These are phyloP conservation scores for Pheosia gnoma DNA, from an alignment of 2,888 invertebrate genomes.

Conservation along the genomic window DNA sequence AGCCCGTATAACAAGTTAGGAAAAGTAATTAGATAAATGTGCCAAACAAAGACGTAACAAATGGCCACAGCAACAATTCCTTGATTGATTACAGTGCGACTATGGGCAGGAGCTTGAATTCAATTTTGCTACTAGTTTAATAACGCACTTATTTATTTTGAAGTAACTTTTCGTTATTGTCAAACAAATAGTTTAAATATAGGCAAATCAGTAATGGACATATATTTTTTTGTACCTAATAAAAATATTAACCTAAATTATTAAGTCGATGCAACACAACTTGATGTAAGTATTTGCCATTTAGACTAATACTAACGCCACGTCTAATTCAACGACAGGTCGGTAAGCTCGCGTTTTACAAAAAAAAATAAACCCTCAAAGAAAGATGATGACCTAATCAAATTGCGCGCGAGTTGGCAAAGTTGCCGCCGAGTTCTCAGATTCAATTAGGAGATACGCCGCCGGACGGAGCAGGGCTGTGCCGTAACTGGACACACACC, in stretches of 20 bases:
- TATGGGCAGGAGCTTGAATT: slow-evolving; percentile 9
- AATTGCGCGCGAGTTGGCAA: slow-evolving; percentile 71
- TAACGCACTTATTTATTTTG: too few species aligned
- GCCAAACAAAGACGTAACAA: slow-evolving; percentile 39
- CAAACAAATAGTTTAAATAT: too few species aligned
- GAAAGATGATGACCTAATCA: slow-evolving; percentile 76
- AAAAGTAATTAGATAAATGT: slow-evolving; percentile 48
- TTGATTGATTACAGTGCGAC: slow-evolving; percentile 41
- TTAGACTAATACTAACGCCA: slow-evolving; percentile 39
- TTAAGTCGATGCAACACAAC: too few species aligned
- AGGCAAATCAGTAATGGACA: too few species aligned
- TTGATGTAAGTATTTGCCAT: too few species aligned
- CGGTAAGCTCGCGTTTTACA: slow-evolving; percentile 53
- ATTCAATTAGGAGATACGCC: slow-evolving; percentile 79
- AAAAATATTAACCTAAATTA: too few species aligned
- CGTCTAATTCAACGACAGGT: slow-evolving; percentile 48
- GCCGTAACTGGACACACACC: slow-evolving; percentile 12
- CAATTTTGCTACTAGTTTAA: background rate
- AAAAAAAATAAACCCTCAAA: slow-evolving; percentile 63
- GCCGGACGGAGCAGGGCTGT: slow-evolving; percentile 44
- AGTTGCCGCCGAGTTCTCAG: slow-evolving; percentile 70
- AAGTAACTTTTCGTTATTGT: too few species aligned
- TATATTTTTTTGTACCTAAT: too few species aligned
- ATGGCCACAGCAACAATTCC: slow-evolving; percentile 22
- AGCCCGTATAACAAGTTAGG: slow-evolving; percentile 26